phyloP scores from a whole-genome alignment of 2,113 vertebrate species.

The Ceuthmochares aereus region DNA sequence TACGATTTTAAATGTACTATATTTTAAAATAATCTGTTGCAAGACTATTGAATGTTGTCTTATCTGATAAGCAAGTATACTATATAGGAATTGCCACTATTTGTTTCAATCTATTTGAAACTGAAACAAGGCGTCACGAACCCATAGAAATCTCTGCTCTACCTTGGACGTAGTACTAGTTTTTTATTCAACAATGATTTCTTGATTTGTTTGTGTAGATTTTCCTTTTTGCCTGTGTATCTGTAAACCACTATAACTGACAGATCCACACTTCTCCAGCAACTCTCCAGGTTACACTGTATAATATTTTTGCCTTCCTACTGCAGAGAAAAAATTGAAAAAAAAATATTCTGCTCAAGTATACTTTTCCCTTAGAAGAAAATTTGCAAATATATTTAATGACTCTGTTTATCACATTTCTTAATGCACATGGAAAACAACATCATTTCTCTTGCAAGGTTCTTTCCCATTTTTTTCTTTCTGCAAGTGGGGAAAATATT shows the following conservation, averaged over 20 bases:
- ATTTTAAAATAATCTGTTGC: background rate
- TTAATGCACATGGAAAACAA: background rate
- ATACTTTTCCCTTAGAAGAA: conserved; percentile 12
- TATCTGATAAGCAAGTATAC: background rate
- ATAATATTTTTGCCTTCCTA: background rate
- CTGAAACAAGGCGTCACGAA: background rate
- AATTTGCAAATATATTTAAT: conserved; percentile 8
- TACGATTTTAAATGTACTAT: background rate
- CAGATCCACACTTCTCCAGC: background rate
- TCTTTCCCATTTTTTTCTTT: background rate
- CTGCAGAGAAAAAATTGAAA: background rate
- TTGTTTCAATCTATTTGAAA: background rate
- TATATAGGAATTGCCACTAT: background rate
- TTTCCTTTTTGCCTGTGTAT: background rate
- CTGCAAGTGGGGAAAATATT: background rate
- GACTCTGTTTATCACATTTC: conserved; percentile 12
- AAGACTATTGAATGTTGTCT: background rate
- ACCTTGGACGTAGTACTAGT: background rate
- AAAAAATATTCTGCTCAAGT: background rate
- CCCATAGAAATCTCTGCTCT: background rate
- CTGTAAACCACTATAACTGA: background rate
- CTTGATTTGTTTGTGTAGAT: background rate
- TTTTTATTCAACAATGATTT: background rate
- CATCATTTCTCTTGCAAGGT: background rate
- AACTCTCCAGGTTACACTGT: background rate